Evolutionary conservation across 2,113 vertebrate genomes (phyloP), one percentile per base, ranked within the genome.

Genomic region (Phalacrocorax brasilianus): DNA sequence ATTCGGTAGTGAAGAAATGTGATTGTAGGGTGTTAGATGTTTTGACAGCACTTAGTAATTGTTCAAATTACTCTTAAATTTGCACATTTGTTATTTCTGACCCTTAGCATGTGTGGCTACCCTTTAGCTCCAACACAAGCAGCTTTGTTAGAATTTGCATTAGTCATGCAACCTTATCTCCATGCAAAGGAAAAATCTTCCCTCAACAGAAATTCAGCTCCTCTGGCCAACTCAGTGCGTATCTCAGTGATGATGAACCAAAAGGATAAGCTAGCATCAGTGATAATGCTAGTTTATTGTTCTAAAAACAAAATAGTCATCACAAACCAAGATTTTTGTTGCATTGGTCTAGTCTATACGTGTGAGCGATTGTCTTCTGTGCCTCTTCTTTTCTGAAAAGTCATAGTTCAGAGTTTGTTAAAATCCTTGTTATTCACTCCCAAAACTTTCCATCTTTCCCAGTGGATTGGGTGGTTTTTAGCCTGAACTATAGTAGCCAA

Each of bases 241-340:
- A 44, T 0, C 23, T 68, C 12, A 0, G 14, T 20, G 53, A 11
- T 44, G 14, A 30, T 52, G 67, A 85, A 44, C 40, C 19, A 4
- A 58, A 80, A 56, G 52, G 58, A 76, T 47, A 28, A 68, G 35
- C 7, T 65, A 11, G 5, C 30, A 14, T 50, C 38, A 63, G 14
- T 33, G 30, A 27, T 66, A 49, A 35, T 16, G 35, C 23, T 14
- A 35, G 61, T 67, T 75, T 38, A 11, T 88, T 81, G 40, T 81
- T 91, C 30, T 79, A 21, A 68, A 91, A 86, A 7, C 30, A 35
- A 35, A 76, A n/a, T 0, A 55, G 40, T 23, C 30, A 24, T 62
- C 76, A 63, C 27, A 62, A 67, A 22, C 20, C 26, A 73, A 44
- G 56, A 24, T 75, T 63, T 62, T 65, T 0, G 5, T 80, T 85